Conservation (phyloP, 2,113 vertebrate genomes). For the Caranx ignobilis region DNA sequence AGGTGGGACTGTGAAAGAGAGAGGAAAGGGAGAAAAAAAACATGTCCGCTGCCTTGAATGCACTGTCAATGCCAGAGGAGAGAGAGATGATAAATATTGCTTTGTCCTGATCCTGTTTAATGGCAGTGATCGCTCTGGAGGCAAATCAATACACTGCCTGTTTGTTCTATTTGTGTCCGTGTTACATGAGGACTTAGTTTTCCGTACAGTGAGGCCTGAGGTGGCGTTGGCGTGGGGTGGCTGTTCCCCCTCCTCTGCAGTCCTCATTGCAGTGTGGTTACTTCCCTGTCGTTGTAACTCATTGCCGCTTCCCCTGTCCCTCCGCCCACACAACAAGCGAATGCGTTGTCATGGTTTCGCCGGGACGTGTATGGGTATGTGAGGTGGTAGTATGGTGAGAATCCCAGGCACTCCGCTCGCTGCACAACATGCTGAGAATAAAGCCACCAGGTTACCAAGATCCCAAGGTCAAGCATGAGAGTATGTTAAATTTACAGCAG, state of each 20-base stretch:
- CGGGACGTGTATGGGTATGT: slow-evolving; percentile 52
- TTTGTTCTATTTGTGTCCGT: slow-evolving; percentile 48
- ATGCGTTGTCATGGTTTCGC: slow-evolving; percentile 73
- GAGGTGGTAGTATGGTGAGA: slow-evolving; percentile 46
- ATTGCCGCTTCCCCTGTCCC: slow-evolving; percentile 18
- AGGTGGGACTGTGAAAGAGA: slow-evolving; percentile 36
- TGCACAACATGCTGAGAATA: neutral
- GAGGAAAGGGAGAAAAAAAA: neutral
- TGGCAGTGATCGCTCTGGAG: slow-evolving; percentile 15
- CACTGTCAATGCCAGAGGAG: slow-evolving; percentile 1
- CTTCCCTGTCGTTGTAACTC: slow-evolving; percentile 58
- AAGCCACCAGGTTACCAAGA: slow-evolving; percentile 5
- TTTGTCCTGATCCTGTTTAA: slow-evolving; percentile 2
- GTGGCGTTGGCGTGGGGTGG: slow-evolving; percentile 50
- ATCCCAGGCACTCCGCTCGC: slow-evolving; percentile 4
- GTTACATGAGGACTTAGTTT: slow-evolving; percentile 47
- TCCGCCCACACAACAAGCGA: slow-evolving; percentile 55
- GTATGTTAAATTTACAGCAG: slow-evolving; percentile 35
- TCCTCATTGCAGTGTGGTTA: slow-evolving; percentile 59
- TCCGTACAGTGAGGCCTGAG: slow-evolving; percentile 34
- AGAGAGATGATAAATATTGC: slow-evolving; percentile 30
- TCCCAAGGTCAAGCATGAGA: slow-evolving; percentile 49
- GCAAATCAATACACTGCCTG: slow-evolving; percentile 54
- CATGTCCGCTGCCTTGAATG: slow-evolving; percentile 6
- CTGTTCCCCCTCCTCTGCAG: slow-evolving; percentile 51